Conservation (phyloP, 2,113 vertebrate species). For the Rana temporaria region DNA sequence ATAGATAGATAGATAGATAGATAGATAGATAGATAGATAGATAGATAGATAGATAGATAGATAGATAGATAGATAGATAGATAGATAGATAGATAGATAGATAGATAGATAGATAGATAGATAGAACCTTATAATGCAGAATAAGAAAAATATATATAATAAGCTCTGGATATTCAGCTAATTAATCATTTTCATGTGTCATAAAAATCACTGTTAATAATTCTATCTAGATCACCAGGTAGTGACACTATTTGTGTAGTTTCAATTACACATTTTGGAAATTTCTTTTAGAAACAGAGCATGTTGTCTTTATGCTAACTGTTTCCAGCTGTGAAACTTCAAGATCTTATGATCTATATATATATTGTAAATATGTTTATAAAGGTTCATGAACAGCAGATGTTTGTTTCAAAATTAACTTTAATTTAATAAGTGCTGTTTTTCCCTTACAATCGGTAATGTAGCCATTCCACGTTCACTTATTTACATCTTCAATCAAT, state of each 20-base stretch:
- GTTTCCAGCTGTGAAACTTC: constrained; percentile 30
- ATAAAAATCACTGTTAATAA: not conserved
- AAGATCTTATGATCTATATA: not conserved
- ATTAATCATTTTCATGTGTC: constrained; percentile 14
- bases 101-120: too few species aligned
- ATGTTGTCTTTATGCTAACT: constrained; percentile 1
- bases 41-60: too few species aligned
- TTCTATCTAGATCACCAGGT: not conserved
- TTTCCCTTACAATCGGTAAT: constrained; percentile 16
- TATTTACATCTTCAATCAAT: not conserved
- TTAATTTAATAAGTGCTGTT: constrained; percentile 5
- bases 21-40: too few species aligned
- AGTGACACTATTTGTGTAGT: not conserved
- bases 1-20: too few species aligned
- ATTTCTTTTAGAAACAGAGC: not conserved
- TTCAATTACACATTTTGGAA: not conserved
- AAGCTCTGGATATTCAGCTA: not conserved
- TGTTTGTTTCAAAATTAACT: constrained; percentile 26
- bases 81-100: too few species aligned
- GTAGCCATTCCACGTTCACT: constrained; percentile 11
- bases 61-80: too few species aligned
- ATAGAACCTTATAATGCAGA: too few species aligned
- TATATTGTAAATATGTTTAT: constrained; percentile 11
- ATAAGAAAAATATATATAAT: too few species aligned
- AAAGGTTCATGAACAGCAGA: constrained; percentile 26